Conservation (phyloP, 2,113 vertebrate genomes). For the Sus scrofa region T2T-Sscrofa CM000815.6:92301001-92301500, state of each 20-base stretch:
- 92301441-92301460: background rate
- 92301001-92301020: conserved; percentile 90
- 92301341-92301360: rapidly evolving
- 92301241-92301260: background rate
- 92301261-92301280: background rate
- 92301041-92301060: rapidly evolving
- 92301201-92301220: background rate
- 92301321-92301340: background rate
- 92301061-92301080: background rate
- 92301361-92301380: background rate
- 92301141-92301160: rapidly evolving
- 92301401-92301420: background rate
- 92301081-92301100: rapidly evolving
- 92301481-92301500: background rate
- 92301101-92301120: background rate
- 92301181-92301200: background rate
- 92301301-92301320: background rate
- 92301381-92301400: rapidly evolving
- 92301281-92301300: background rate
- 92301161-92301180: rapidly evolving
- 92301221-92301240: too few relatives aligned
- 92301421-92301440: background rate
- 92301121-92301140: rapidly evolving
- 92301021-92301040: conserved; percentile 87
- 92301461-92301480: background rate